Percentiles rank a stretch among this genome's conserved stretches.
phyloP scores from a whole-genome alignment of 2,888 invertebrate genomes.

The Melanargia galathea region DNA sequence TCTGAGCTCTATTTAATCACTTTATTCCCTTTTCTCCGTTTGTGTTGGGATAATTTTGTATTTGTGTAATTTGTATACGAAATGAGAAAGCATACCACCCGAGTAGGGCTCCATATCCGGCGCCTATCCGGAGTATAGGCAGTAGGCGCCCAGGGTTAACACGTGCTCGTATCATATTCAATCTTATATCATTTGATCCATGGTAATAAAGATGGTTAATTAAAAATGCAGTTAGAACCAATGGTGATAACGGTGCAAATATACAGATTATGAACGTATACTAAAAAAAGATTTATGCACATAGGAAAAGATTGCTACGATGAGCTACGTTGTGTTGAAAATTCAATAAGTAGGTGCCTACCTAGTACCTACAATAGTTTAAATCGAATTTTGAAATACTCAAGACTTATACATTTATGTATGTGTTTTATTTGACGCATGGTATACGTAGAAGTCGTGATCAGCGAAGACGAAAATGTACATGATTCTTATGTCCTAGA shows the following conservation, averaged over 20 bases:
- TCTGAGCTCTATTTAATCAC: conserved; percentile 84
- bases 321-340: no score
- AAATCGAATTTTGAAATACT: no score
- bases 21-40: conserved; percentile 83
- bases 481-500: no score
- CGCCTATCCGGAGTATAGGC: conserved; percentile 59
- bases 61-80: conserved; percentile 81
- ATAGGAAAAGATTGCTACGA: no score
- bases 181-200: conserved; percentile 28
- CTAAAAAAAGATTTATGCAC: no score
- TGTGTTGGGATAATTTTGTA: conserved; percentile 81
- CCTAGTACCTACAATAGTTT: no score
- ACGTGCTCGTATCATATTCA: conserved; percentile 49
- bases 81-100: conserved; percentile 73
- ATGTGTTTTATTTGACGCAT: no score
- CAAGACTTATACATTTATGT: no score
- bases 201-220: conserved; percentile 20
- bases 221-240: not conserved
- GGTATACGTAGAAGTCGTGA: no score
- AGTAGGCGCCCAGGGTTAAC: conserved; percentile 62
- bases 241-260: not conserved
- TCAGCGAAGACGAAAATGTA: no score
- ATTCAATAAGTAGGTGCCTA: no score
- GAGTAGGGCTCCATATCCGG: conserved; percentile 70
- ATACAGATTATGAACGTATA: no score